A percentile compares a stretch with the other conserved stretches of the same genome.
phyloP scores from a whole-genome alignment of 2,113 vertebrate species.

The Sceloporus tristichus region DNA sequence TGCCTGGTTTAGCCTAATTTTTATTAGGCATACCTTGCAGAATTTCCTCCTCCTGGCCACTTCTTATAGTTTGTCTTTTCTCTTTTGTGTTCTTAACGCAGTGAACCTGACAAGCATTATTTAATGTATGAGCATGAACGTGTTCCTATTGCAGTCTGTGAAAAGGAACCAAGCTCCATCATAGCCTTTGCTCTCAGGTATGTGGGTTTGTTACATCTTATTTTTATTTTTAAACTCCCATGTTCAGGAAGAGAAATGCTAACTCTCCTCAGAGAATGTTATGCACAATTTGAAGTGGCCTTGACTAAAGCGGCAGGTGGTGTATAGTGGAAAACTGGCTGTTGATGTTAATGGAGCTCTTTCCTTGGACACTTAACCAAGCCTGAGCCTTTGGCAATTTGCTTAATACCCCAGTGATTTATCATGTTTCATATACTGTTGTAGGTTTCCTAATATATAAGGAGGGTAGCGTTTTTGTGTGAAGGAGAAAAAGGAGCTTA shows the following conservation, averaged over 20 bases:
- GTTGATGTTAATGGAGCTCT: background rate
- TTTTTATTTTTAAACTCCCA: background rate
- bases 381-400: background rate
- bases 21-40: too few species aligned
- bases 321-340: background rate
- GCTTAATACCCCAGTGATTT: background rate
- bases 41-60: background rate
- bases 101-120: slow-evolving; percentile 98
- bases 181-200: slow-evolving; percentile 99
- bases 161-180: slow-evolving; percentile 97
- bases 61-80: background rate
- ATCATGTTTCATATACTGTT: background rate
- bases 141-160: slow-evolving; percentile 96
- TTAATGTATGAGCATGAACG: slow-evolving; percentile 97
- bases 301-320: background rate
- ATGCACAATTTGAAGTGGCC: background rate
- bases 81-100: slow-evolving; percentile 64
- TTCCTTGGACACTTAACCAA: background rate
- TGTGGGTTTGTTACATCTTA: slow-evolving; percentile 19
- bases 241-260: background rate
- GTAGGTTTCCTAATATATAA: background rate
- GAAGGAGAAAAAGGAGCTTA: background rate
- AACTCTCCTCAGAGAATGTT: background rate
- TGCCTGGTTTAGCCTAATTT: background rate
- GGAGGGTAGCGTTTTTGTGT: background rate